phyloP scores from a whole-genome alignment of 2,888 invertebrate genomes.

The Petrolisthes cinctipes region DNA sequence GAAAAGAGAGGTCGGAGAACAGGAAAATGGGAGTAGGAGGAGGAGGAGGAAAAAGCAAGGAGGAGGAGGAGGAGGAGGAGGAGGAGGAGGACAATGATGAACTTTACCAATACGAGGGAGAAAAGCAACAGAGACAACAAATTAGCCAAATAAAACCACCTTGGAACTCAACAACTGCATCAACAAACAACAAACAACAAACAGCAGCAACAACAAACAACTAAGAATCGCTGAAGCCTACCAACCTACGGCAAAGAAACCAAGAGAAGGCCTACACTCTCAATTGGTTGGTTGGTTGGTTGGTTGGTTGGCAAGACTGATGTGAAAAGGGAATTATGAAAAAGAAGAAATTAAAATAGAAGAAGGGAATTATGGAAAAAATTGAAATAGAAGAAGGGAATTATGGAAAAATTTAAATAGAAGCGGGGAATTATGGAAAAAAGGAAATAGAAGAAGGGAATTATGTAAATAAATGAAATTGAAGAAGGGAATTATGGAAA shows the following conservation, averaged over 20 bases:
- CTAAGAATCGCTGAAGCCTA: neutral
- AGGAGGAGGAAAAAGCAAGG: neutral
- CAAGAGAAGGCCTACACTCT: neutral
- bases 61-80: neutral
- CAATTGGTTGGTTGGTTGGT: too few relatives aligned
- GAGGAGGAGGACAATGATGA: neutral
- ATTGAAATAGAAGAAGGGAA: too few relatives aligned
- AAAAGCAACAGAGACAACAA: neutral
- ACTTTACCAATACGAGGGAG: neutral
- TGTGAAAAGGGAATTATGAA: too few relatives aligned
- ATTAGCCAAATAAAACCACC: neutral
- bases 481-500: too few relatives aligned
- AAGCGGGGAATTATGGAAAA: too few relatives aligned
- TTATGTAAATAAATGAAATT: too few relatives aligned
- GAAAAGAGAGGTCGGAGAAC: neutral
- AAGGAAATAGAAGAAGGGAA: too few relatives aligned
- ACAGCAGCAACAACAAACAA: constrained; percentile 1
- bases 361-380: too few relatives aligned
- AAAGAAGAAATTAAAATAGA: too few relatives aligned
- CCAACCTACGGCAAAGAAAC: constrained; percentile 10
- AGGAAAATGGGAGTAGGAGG: neutral
- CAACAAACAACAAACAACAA: neutral
- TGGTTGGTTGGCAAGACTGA: too few relatives aligned
- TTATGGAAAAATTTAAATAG: too few relatives aligned
- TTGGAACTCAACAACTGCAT: too few relatives aligned